phyloP scores from a whole-genome alignment of 92 coral and sea anemone genomes.

The Micromussa lordhowensis region DNA sequence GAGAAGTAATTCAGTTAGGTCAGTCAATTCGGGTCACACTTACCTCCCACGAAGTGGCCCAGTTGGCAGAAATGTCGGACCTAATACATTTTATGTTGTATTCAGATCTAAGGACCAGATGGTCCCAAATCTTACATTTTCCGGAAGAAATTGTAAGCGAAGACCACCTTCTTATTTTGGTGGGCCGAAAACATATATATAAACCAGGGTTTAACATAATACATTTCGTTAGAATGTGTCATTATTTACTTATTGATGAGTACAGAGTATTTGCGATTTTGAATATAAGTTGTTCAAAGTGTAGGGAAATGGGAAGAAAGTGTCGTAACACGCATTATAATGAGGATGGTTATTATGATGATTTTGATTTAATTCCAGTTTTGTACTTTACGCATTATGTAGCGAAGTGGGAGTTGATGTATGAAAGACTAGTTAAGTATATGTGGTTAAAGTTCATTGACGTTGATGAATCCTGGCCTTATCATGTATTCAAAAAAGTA shows the following conservation, averaged over 20 bases:
- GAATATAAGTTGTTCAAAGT: too few species aligned
- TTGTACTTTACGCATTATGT: conserved; percentile 38
- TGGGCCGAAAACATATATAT: neutral
- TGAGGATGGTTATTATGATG: conserved; percentile 10
- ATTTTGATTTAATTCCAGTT: conserved; percentile 33
- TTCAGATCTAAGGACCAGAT: neutral
- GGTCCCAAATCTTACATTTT: neutral
- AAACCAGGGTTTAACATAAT: neutral
- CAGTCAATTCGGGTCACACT: neutral
- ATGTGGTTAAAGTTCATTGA: neutral
- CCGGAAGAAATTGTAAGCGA: neutral
- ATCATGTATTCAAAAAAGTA: neutral
- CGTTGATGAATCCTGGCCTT: conserved; percentile 9
- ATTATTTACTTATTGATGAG: neutral
- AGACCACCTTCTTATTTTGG: neutral
- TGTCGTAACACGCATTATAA: conserved; percentile 5
- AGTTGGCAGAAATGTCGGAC: neutral
- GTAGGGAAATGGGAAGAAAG: too few species aligned
- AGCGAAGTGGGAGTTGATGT: conserved; percentile 36
- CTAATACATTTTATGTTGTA: neutral
- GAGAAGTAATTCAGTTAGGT: neutral
- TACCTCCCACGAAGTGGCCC: neutral
- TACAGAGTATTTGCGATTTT: too few species aligned
- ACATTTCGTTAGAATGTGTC: neutral
- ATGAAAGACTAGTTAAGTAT: conserved; percentile 6